Evolutionary conservation across 2,113 vertebrate species (phyloP), one percentile per base, ranked within the genome.

Genomic region (Hucho hucho): DNA sequence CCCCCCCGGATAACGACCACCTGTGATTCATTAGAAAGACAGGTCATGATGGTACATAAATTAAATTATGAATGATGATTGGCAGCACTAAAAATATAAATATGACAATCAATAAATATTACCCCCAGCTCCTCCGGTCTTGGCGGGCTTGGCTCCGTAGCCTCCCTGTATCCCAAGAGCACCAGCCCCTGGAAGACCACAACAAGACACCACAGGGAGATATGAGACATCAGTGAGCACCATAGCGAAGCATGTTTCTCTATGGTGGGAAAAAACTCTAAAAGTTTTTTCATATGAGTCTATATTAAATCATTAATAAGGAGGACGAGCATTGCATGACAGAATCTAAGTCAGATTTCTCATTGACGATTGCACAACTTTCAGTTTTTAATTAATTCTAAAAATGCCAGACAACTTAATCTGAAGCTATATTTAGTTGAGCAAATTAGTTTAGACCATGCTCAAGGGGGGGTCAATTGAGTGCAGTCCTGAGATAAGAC

Each of bases 61-160:
- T 16, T 61, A 0, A 20, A 43, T 43, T 24, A 20, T 20, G 16
- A 56, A 56, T 14, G 9, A 43, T 43, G 49, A 53, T 53, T 53
- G 49, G 4, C 16, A 53, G 49, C 49, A 53, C 4, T 7, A 4
- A 53, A 53, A 53, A 53, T 18, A 24, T 24, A 22, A 22, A 63
- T 11, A 63, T 63, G 49, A 3, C 3, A 16, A 5, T 53, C 12
- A 53, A 53, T 14, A 14, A 53, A 18, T 18, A 53, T 53, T 77
- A 92, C 91, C 56, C 79, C 86, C 88, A 46, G 85, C 72, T 22
- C 67, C 67, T 46, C 67, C 67, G 0, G 67, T 47, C 53, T 91
- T 93, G 81, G 89, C 87, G 0, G 83, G 87, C 79, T 91, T 92
- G 76, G 7, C 87, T 63, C 81, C 85, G 53, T 90, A 77, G 73